Percentiles rank a stretch among this genome's conserved stretches.
Conservation (phyloP, 2,888 invertebrate species). For the Brenthis hecate region DNA sequence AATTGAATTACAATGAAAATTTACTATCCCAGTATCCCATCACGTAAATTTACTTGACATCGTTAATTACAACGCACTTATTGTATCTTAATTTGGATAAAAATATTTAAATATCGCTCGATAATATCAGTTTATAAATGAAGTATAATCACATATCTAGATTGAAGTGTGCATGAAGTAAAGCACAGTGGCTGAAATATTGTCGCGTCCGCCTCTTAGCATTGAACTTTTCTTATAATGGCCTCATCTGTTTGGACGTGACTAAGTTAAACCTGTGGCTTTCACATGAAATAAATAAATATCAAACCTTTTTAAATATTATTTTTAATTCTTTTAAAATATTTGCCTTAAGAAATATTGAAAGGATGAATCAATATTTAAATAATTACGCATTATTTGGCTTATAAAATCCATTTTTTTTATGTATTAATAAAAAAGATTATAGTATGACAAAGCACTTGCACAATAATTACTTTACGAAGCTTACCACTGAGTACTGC, state of each 20-base stretch:
- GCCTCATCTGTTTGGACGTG: conserved; percentile 14
- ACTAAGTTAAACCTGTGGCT: conserved; percentile 2
- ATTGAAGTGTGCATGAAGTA: not conserved
- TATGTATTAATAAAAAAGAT: too few species aligned
- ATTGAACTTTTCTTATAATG: conserved; percentile 22
- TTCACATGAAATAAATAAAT: not conserved
- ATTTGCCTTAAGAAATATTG: too few species aligned
- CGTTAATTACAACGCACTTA: not conserved
- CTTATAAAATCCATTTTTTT: too few species aligned
- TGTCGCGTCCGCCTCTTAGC: conserved; percentile 5
- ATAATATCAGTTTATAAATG: conserved; percentile 26
- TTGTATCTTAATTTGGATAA: conserved; percentile 21
- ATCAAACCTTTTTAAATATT: not conserved
- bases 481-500: too few species aligned
- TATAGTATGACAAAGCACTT: too few species aligned
- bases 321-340: too few species aligned
- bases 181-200: conserved; percentile 14
- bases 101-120: conserved; percentile 18
- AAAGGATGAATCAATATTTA: too few species aligned
- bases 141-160: conserved; percentile 19
- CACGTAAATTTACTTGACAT: not conserved
- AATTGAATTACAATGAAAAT: too few species aligned
- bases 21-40: too few species aligned
- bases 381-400: too few species aligned
- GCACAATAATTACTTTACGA: too few species aligned